Evolutionary conservation across 2,113 vertebrate species (phyloP), one percentile per base, ranked within the genome.

Genomic region (Nasalis larvatus): DNA sequence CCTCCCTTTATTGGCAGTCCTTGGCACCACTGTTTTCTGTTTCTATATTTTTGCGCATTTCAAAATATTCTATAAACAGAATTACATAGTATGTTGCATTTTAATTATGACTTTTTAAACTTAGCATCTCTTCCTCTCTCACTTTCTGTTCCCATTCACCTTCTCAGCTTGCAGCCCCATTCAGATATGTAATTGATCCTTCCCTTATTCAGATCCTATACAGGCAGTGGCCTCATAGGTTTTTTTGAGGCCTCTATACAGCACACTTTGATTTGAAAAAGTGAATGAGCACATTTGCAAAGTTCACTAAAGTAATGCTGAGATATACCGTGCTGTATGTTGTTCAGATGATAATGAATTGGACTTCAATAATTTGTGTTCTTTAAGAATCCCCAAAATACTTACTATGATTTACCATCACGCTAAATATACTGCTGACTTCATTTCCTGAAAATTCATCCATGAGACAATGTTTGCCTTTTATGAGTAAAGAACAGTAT

Each of bases 401-500:
- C 0, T 13, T 89, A 93, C 27, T 13, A 35, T 35, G 13, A 20
- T 17, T 96, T 40, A 2, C 40, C 12, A 47, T 93, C 20, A 54
- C 82, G 23, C 40, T 45, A 96, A 93, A 90, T 63, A 92, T 40
- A 83, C 1, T 17, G 3, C 23, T 30, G 21, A 27, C 6, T 60
- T 23, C 0, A 10, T 20, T 73, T 2, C 11, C 49, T 30, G 2
- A 89, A 69, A 86, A 13, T 71, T 88, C n/a, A 86, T 12, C 77
- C 68, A 54, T 37, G 37, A 92, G 86, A 91, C 11, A 69, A 95
- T 32, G 63, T 18, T 63, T 96, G 73, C 74, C 20, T 66, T 74
- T 95, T 17, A 86, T 32, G 95, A 76, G 7, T 71, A 81, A 95
- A 74, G 8, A 86, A 30, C 8, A 76, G 76, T 98, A 73, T 85